These are phyloP conservation scores for Vesta saturnalis DNA, from an alignment of 2,888 invertebrate genomes.

Conservation along the genomic window DNA sequence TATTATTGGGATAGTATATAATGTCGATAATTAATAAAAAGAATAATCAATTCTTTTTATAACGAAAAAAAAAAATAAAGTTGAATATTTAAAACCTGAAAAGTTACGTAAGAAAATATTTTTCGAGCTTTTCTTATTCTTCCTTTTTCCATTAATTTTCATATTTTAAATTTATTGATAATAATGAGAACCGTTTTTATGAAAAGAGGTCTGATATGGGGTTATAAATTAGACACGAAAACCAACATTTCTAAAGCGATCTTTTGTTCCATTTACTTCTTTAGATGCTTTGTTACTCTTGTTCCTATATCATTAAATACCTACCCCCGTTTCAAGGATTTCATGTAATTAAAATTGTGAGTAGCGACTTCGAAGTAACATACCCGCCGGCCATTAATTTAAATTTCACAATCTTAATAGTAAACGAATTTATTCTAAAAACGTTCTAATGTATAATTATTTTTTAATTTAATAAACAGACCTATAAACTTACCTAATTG, in stretches of 20 bases:
- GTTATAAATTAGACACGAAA: conserved; percentile 17
- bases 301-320: conserved; percentile 22
- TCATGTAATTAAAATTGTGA: conserved; percentile 12
- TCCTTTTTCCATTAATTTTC: conserved; percentile 8
- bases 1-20: no score
- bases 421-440: conserved; percentile 7
- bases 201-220: conserved; percentile 7
- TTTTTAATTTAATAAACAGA: neutral
- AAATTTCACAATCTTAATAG: conserved; percentile 12
- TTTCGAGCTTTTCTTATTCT: conserved; percentile 10
- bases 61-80: neutral
- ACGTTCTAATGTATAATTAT: conserved; percentile 7
- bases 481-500: conserved; percentile 80
- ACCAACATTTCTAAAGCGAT: conserved; percentile 16
- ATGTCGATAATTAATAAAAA: no score
- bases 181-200: conserved; percentile 14
- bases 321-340: conserved; percentile 9
- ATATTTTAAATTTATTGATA: conserved; percentile 15
- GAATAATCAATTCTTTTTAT: neutral
- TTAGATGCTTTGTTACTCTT: conserved; percentile 19
- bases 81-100: neutral
- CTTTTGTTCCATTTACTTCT: conserved; percentile 4
- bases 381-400: conserved; percentile 15
- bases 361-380: conserved; percentile 12
- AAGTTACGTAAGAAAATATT: neutral